Conservation (phyloP, 2,888 invertebrate genomes). For the Abscondita cerata region DNA sequence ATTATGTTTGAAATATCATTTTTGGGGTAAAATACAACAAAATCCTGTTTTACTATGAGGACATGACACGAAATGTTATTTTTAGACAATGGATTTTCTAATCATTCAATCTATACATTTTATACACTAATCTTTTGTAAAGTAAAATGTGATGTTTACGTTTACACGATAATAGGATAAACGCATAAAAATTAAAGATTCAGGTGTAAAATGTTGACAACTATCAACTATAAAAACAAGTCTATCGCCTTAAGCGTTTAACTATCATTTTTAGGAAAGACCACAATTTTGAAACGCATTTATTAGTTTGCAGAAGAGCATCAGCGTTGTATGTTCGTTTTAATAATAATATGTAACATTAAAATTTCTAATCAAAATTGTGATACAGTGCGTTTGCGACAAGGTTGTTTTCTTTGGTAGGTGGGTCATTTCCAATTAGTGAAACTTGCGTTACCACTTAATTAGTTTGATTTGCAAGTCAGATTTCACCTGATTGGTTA, state of each 20-base stretch:
- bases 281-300: slow-evolving; percentile 23
- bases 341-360: not conserved
- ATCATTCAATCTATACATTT: not conserved
- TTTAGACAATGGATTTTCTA: too few species aligned
- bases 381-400: not conserved
- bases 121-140: slow-evolving; percentile 3
- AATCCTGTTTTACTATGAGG: not conserved
- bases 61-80: too few species aligned
- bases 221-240: slow-evolving; percentile 29
- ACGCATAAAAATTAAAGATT: slow-evolving; percentile 15
- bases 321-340: not conserved
- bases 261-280: slow-evolving; percentile 31
- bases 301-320: slow-evolving; percentile 25
- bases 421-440: slow-evolving; percentile 5
- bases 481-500: slow-evolving; percentile 34
- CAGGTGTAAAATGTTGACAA: slow-evolving; percentile 31
- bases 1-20: not conserved
- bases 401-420: not conserved
- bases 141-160: slow-evolving; percentile 16
- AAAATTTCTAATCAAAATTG: not conserved
- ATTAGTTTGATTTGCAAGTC: slow-evolving; percentile 4
- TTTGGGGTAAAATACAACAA: not conserved
- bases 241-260: slow-evolving; percentile 32
- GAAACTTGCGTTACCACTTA: slow-evolving; percentile 10
- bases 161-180: slow-evolving; percentile 23